Evolutionary conservation across 2,888 invertebrate species (phyloP), one percentile per base, ranked within the genome.

Genomic region (Lumbricus terrestris): DNA sequence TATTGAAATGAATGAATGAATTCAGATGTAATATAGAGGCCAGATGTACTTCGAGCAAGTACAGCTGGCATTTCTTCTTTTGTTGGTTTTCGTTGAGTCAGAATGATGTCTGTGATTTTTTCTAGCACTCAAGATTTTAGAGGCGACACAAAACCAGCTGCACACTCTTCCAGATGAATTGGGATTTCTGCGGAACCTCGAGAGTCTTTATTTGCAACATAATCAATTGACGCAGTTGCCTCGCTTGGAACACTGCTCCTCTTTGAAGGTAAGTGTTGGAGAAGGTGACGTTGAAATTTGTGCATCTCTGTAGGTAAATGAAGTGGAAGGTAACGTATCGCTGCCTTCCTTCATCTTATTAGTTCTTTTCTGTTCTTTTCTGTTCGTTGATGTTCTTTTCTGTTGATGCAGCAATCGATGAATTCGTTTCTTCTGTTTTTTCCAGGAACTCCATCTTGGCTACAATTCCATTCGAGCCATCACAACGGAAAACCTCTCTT

Each of bases 381-480:
- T 40, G n/a, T 18, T 47, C 47, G 8, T 20, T 20, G 6, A 42
- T 16, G 16, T 42, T 42, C 16, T 18, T 18, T 42, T 13, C 15
- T 2, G 42, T 42, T 42, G 20, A 47, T 47, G 47, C 20, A 47
- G 18, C 20, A 47, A 20, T 5, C 23, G 47, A 47, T 20, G 20
- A 1, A 47, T n/a, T n/a, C n/a, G n/a, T n/a, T 20, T 6, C 2
- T 6, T 42, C 15, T 15, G 8, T 6, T 23, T 29, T 69, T 85
- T 82, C 8, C 91, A 95, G 95, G 97, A 98, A 95, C 95, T 98
- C 90, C 97, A 97, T 95, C 96, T 97, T 93, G 97, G 97, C 90
- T 97, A 97, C 94, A 98, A 98, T 95, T 96, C 95, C 92, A 96
- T 98, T 37, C 96, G 96, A 95, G 96, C 96, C 94, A 96, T 98